These are phyloP conservation scores for Fregata magnificens DNA, from an alignment of 2,113 vertebrate species.

Conservation along the genomic window DNA sequence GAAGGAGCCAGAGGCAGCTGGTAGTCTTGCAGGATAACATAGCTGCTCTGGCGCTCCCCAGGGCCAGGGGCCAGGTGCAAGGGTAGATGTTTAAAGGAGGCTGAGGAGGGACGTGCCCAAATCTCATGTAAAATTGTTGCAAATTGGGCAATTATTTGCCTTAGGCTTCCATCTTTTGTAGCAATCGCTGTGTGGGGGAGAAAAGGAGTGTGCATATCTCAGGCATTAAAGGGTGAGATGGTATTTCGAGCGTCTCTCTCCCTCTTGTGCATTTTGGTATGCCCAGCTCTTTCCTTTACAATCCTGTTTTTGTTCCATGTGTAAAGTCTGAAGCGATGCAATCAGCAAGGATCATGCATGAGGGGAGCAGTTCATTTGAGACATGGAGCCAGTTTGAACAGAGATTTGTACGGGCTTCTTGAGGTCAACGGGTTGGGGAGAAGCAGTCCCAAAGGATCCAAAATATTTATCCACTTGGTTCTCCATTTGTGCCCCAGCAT, in stretches of 20 bases:
- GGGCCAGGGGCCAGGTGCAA: not conserved
- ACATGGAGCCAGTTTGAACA: not conserved
- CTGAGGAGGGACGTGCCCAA: not conserved
- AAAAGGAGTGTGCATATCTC: not conserved
- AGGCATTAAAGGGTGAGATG: not conserved
- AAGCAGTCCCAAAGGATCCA: not conserved
- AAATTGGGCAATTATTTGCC: not conserved
- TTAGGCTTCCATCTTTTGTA: not conserved
- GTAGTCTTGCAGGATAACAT: not conserved
- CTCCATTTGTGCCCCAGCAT: not conserved
- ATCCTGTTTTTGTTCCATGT: not conserved
- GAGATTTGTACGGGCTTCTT: not conserved
- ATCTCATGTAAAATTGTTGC: accelerated
- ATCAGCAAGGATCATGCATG: accelerated
- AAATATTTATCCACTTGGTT: not conserved
- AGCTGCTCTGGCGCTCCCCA: not conserved
- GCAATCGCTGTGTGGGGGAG: accelerated
- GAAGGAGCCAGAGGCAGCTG: not conserved
- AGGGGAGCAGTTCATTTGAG: not conserved
- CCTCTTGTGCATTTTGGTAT: not conserved
- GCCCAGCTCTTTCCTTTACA: not conserved
- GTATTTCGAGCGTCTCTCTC: not conserved
- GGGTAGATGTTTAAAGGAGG: not conserved
- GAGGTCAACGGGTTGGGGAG: not conserved
- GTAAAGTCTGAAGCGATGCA: not conserved